Conservation (phyloP, 2,113 vertebrate genomes). For the Peromyscus californicus region DNA sequence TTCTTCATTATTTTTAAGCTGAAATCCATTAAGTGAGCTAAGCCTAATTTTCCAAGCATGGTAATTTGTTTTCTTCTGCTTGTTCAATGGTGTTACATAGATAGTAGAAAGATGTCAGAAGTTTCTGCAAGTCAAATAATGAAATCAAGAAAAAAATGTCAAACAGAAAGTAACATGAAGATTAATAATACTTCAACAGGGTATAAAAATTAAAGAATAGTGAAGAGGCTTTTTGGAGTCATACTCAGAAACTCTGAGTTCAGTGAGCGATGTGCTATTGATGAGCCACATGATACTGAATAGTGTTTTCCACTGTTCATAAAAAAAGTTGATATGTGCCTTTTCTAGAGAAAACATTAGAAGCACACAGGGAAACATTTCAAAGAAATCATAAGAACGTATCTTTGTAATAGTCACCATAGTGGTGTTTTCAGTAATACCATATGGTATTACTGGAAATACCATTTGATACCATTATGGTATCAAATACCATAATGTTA, state of each 20-base stretch:
- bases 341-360: slow-evolving; percentile 61
- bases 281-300: not conserved
- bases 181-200: slow-evolving; percentile 21
- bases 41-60: slow-evolving; percentile 54
- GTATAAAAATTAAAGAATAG: slow-evolving; percentile 18
- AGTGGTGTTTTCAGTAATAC: slow-evolving; percentile 17
- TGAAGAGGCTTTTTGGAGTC: not conserved
- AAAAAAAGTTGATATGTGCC: slow-evolving; percentile 30
- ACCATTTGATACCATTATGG: too few species aligned
- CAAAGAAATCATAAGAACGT: slow-evolving; percentile 69
- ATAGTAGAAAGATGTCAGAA: slow-evolving; percentile 48
- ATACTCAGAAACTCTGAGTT: not conserved
- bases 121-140: slow-evolving; percentile 32
- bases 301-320: slow-evolving; percentile 52
- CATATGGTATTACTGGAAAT: too few species aligned
- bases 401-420: not conserved
- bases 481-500: not conserved
- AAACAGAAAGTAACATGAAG: slow-evolving; percentile 40
- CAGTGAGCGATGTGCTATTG: not conserved
- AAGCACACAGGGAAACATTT: slow-evolving; percentile 74
- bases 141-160: slow-evolving; percentile 61
- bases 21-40: slow-evolving; percentile 79
- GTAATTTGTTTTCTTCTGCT: slow-evolving; percentile 72
- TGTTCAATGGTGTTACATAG: slow-evolving; percentile 55
- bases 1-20: slow-evolving; percentile 74